Percentiles rank a stretch among this genome's conserved stretches.
These are phyloP conservation scores for Peromyscus leucopus DNA, from an alignment of 2,113 vertebrate genomes.

Conservation along the genomic window DNA sequence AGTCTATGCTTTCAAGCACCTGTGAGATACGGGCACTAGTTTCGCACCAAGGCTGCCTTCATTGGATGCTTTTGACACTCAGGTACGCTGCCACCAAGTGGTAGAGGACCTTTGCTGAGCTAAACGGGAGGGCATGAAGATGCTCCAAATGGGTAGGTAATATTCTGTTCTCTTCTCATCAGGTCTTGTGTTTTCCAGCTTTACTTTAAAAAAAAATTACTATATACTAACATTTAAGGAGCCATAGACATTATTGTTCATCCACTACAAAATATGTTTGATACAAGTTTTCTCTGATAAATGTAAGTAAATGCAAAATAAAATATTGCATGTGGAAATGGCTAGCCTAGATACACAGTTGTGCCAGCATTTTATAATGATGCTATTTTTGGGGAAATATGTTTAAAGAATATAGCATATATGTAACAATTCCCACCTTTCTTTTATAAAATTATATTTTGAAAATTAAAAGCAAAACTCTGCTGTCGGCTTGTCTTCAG, in stretches of 20 bases:
- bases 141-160: neutral
- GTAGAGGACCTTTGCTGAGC: neutral
- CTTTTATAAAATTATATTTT: conserved; percentile 41
- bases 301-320: conserved; percentile 40
- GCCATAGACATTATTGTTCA: conserved; percentile 1
- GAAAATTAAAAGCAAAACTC: neutral
- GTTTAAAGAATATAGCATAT: conserved; percentile 20
- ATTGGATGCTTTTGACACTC: neutral
- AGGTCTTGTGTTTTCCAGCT: neutral
- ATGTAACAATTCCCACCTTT: conserved; percentile 12
- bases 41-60: conserved; percentile 20
- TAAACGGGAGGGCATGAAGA: neutral
- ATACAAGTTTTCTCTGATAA: conserved; percentile 23
- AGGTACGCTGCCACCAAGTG: conserved; percentile 56
- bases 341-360: neutral
- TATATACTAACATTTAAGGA: conserved; percentile 47
- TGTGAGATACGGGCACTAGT: neutral
- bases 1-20: neutral
- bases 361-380: conserved; percentile 20
- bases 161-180: neutral
- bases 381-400: neutral
- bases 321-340: conserved; percentile 47
- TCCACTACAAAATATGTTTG: conserved; percentile 45
- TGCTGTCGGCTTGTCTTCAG: neutral
- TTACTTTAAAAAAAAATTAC: conserved; percentile 31